Conservation (phyloP, 2,888 invertebrate species). For the Limenitis arthemis region DNA sequence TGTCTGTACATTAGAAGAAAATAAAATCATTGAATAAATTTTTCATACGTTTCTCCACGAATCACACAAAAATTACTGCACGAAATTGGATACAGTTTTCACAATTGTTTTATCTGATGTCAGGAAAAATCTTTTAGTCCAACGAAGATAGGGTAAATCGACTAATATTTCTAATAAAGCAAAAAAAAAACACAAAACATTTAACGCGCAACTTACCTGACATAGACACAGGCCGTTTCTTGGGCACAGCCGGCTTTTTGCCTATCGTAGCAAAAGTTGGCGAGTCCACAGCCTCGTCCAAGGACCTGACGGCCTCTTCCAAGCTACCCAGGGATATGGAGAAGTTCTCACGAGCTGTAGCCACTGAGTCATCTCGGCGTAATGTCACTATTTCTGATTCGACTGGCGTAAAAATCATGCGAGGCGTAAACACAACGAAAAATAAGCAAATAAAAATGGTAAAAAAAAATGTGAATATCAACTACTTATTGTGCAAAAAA, state of each 20-base stretch:
- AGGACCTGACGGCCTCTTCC: slow-evolving; percentile 58
- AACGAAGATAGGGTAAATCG: not conserved
- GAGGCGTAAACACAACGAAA: slow-evolving; percentile 8
- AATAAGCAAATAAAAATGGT: slow-evolving; percentile 31
- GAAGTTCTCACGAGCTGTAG: slow-evolving; percentile 62
- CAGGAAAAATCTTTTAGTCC: too few relatives aligned
- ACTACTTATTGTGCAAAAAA: not conserved
- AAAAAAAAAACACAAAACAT: not conserved
- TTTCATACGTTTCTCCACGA: too few relatives aligned
- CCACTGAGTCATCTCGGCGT: slow-evolving; percentile 63
- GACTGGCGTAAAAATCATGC: slow-evolving; percentile 41
- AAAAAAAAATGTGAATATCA: slow-evolving; percentile 25
- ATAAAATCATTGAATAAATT: too few relatives aligned
- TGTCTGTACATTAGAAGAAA: too few relatives aligned
- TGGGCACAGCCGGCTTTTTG: slow-evolving; percentile 66
- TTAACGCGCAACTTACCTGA: slow-evolving; percentile 57
- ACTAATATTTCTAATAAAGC: not conserved
- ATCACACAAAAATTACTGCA: too few relatives aligned
- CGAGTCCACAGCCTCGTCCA: slow-evolving; percentile 56
- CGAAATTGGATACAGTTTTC: too few relatives aligned
- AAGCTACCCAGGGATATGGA: slow-evolving; percentile 63
- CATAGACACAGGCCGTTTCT: slow-evolving; percentile 74
- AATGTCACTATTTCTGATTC: slow-evolving; percentile 69
- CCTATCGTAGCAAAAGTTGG: slow-evolving; percentile 61
- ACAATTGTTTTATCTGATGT: too few relatives aligned